Evolutionary conservation across 2,113 vertebrate genomes (phyloP).

Genomic region (Dendropsophus ebraccatus): DNA sequence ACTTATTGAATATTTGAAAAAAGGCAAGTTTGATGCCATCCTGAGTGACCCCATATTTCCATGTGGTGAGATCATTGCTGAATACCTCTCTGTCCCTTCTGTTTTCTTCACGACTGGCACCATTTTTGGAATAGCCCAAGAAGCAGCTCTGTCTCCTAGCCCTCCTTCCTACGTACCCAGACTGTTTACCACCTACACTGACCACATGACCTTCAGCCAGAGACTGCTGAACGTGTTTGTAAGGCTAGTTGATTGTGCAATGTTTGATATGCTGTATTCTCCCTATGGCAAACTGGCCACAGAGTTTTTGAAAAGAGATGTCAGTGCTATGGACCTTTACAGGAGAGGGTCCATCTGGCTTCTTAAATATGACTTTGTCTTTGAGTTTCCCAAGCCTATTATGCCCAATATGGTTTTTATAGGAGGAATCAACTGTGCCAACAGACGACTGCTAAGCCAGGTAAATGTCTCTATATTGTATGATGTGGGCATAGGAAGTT

Average conservation of each 20-base stretch:
- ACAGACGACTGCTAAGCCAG: constrained; percentile 63
- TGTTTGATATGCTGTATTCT: constrained; percentile 64
- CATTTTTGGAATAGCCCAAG: constrained; percentile 73
- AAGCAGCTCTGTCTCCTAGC: constrained; percentile 74
- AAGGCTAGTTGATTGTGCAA: neutral
- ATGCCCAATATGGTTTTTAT: constrained; percentile 84
- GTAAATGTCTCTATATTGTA: neutral
- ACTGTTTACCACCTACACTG: constrained; percentile 58
- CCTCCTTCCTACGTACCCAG: constrained; percentile 79
- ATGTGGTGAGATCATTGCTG: constrained; percentile 80
- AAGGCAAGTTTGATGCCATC: constrained; percentile 74
- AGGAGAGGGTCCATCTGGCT: constrained; percentile 79
- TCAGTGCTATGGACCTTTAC: constrained; percentile 72
- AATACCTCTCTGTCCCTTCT: constrained; percentile 75
- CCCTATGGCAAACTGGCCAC: constrained; percentile 70
- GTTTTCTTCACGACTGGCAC: constrained; percentile 80
- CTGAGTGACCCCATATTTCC: constrained; percentile 81
- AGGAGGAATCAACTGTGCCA: constrained; percentile 78
- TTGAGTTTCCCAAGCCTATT: constrained; percentile 80
- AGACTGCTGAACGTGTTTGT: constrained; percentile 76
- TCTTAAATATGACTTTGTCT: constrained; percentile 78
- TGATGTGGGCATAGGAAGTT: neutral
- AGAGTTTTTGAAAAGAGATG: constrained; percentile 68
- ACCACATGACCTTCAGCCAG: constrained; percentile 79
- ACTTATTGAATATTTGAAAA: constrained; percentile 71